A percentile compares a stretch with the other conserved stretches of the same genome.
phyloP scores from a whole-genome alignment of 2,888 invertebrate genomes.

The Neoaliturus tenellus region DNA sequence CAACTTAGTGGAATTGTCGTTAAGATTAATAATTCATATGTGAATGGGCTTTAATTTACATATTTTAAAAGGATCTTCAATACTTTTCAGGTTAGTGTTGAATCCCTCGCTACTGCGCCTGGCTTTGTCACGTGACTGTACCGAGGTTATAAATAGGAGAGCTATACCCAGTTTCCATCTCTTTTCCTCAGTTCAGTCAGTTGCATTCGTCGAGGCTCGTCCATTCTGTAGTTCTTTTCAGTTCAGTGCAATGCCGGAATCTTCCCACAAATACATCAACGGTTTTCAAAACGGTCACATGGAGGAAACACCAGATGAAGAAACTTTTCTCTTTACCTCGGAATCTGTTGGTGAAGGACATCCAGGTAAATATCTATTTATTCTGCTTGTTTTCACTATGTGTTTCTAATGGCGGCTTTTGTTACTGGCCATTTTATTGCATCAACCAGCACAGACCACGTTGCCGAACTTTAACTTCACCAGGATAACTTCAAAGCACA shows the following conservation, averaged over 20 bases:
- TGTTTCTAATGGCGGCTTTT: background rate
- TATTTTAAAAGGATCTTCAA: background rate
- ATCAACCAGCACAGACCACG: background rate
- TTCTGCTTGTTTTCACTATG: background rate
- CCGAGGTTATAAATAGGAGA: slow-evolving; percentile 82
- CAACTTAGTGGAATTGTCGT: too few species aligned
- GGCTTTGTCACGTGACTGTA: slow-evolving; percentile 67
- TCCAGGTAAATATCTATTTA: slow-evolving; percentile 81
- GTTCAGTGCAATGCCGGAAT: slow-evolving; percentile 80
- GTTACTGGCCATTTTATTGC: background rate
- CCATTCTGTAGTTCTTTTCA: slow-evolving; percentile 67
- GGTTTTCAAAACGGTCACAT: slow-evolving; percentile 78
- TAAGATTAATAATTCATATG: too few species aligned
- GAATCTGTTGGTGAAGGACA: slow-evolving; percentile 99
- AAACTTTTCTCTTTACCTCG: slow-evolving; percentile 96
- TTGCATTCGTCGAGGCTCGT: slow-evolving; percentile 62
- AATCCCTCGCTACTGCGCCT: slow-evolving; percentile 10
- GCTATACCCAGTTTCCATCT: slow-evolving; percentile 76
- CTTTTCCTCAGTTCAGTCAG: slow-evolving; percentile 84
- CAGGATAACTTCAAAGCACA: too few species aligned
- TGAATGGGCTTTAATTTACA: background rate
- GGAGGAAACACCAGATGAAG: slow-evolving; percentile 79
- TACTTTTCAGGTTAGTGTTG: background rate
- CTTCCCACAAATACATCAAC: slow-evolving; percentile 73
- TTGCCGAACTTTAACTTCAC: background rate